Base-by-base conservation (phyloP, 2,113 vertebrate genomes). In the Pygoscelis antarcticus region DNA sequence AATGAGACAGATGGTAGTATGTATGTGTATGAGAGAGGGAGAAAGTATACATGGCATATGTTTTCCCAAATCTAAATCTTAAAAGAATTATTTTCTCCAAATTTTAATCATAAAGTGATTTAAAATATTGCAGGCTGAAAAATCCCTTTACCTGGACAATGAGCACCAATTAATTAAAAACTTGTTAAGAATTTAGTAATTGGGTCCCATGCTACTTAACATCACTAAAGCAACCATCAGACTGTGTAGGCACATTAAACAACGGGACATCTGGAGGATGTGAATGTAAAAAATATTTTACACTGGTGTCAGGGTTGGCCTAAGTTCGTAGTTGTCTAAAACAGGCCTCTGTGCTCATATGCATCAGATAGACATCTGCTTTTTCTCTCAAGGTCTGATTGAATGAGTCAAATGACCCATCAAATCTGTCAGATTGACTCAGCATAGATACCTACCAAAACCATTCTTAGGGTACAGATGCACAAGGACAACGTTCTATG, bases 1-100 rank as follows among this genome's bases (percentile, higher is more conserved):
- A 88, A 32, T 0, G 6, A 16, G 10, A 62, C 16, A 54, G 21
- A 44, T 66, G 1, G 0, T 32, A 55, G 0, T 32, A 55, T 4
- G 4, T 32, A 22, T 13, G 10, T 13, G 17, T 38, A 49, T 34
- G 21, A 80, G 27, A n/a, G 42, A 76, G 12, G 54, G 40, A 47
- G n/a, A 36, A 64, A 46, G 3, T 9, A 47, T 26, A 57, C 16
- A 13, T 46, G 17, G 13, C 25, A 38, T 52, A 54, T 17, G 5
- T 61, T 90, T 78, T 82, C 36, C 22, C 22, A 61, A 61, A 52
- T 57, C 29, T 57, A 66, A 75, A 66, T 61, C 17, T 55, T 54
- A 26, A 19, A 47, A 54, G 6, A 38, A 38, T 52, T 5, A 51
- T 38, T 83, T 60, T 47, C 16, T 62, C 16, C 19, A 75, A 20